These are phyloP conservation scores for Sorex fumeus DNA, from an alignment of 2,113 vertebrate species.

Conservation along the genomic window DNA sequence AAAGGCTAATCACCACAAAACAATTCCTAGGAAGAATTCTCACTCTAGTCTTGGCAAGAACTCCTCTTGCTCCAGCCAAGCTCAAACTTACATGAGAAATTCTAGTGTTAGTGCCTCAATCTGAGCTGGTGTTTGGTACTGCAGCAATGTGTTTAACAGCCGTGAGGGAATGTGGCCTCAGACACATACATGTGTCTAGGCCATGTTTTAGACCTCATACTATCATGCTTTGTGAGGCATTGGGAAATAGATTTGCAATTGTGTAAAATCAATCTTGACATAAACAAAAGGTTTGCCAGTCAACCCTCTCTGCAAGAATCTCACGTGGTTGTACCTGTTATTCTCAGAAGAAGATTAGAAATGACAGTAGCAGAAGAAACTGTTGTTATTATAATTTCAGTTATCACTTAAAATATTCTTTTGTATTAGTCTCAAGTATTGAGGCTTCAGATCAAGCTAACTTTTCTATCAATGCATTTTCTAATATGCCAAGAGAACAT, in stretches of 20 bases:
- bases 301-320: not conserved
- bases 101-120: constrained; percentile 18
- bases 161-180: not conserved
- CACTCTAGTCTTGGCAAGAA: not conserved
- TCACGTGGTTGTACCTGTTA: not conserved
- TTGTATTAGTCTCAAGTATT: not conserved
- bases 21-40: not conserved
- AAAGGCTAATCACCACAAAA: not conserved
- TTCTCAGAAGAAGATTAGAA: not conserved
- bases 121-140: not conserved
- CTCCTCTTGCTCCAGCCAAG: not conserved
- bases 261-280: not conserved
- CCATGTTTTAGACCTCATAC: not conserved
- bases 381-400: not conserved
- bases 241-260: not conserved
- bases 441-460: not conserved
- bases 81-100: constrained; percentile 16
- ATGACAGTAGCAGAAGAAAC: not conserved
- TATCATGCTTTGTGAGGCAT: not conserved
- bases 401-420: constrained; percentile 1
- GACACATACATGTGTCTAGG: not conserved
- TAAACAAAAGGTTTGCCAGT: not conserved
- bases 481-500: not conserved
- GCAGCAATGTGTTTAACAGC: not conserved
- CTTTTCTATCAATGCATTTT: not conserved